Conservation (phyloP, 2,113 vertebrate genomes). For the Zosterops pallidus region DNA sequence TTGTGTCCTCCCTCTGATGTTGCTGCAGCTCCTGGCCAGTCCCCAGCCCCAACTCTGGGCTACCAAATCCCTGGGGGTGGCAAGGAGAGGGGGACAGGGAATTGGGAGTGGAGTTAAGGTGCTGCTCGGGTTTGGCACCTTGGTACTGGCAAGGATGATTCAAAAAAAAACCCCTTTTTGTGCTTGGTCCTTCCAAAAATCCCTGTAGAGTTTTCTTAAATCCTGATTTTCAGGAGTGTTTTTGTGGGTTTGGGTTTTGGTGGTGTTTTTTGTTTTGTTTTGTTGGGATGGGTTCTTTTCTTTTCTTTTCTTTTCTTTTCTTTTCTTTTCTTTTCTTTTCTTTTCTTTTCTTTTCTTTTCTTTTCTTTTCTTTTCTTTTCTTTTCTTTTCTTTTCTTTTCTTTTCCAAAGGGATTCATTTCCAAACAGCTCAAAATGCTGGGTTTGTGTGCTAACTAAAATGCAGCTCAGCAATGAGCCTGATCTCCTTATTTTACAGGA, state of each 20-base stretch:
- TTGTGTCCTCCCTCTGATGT: fast-evolving
- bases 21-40: neutral
- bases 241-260: too few relatives aligned
- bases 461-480: neutral
- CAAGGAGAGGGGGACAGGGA: neutral
- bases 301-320: too few relatives aligned
- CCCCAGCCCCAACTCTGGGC: neutral
- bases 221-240: fast-evolving
- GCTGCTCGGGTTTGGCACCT: neutral
- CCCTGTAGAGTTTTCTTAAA: neutral
- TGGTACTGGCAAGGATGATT: neutral
- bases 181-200: neutral
- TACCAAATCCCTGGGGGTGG: neutral
- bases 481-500: neutral
- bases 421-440: neutral
- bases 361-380: neutral
- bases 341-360: too few relatives aligned
- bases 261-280: neutral
- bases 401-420: neutral
- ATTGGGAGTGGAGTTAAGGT: fast-evolving
- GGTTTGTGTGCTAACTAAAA: neutral
- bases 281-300: neutral
- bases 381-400: too few relatives aligned
- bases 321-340: too few relatives aligned
- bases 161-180: fast-evolving